Percentiles rank a stretch among this genome's conserved stretches.
phyloP scores from a whole-genome alignment of 92 coral and sea anemone species.

The Porites cylindrica region DNA sequence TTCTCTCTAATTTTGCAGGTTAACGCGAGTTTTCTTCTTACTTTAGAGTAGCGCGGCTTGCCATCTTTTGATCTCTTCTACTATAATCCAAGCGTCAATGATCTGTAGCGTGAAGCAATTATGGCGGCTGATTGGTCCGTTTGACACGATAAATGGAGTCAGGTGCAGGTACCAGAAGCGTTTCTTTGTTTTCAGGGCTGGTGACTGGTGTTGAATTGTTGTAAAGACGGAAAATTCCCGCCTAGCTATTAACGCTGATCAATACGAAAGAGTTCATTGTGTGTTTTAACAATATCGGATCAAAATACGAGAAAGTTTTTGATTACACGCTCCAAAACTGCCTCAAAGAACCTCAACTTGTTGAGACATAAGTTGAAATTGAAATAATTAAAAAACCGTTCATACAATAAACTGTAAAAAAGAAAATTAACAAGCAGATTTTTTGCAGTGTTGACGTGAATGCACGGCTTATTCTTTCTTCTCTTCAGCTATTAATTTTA shows the following conservation, averaged over 20 bases:
- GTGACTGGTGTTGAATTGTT: constrained; percentile 23
- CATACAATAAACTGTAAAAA: too few species aligned
- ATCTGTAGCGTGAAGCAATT: neutral
- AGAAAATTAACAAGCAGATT: too few species aligned
- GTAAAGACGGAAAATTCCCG: neutral
- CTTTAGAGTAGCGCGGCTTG: neutral
- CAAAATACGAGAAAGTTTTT: neutral
- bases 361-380: neutral
- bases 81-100: neutral
- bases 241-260: constrained; percentile 18
- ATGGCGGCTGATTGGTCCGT: neutral
- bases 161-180: constrained; percentile 27
- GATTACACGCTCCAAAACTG: neutral
- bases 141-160: neutral
- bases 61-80: neutral
- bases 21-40: neutral
- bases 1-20: neutral
- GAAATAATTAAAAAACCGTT: neutral
- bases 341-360: neutral
- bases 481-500: too few species aligned
- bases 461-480: too few species aligned
- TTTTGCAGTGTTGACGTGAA: too few species aligned
- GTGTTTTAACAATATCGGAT: neutral
- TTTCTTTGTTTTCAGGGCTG: neutral
- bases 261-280: constrained; percentile 23